Evolutionary conservation across 2,113 vertebrate species (phyloP).

Genomic region (Spea bombifrons): DNA sequence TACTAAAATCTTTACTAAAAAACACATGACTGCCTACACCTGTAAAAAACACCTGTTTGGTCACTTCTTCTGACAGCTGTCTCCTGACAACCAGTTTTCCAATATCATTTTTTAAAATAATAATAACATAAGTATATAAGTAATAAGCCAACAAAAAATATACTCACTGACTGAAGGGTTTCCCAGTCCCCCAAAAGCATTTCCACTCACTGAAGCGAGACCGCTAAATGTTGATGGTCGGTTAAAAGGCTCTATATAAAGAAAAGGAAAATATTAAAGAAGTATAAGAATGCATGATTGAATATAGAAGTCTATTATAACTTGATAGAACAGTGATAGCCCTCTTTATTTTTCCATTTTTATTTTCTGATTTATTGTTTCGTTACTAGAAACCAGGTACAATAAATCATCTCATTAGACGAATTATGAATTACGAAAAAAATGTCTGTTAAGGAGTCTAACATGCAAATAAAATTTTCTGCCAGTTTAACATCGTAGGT

Average conservation of each 20-base stretch:
- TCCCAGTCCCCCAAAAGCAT: constrained; percentile 93
- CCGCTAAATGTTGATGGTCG: constrained; percentile 85
- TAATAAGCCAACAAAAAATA: constrained; percentile 33
- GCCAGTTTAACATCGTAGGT: no score
- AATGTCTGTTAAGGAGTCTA: no score
- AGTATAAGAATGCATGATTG: no score
- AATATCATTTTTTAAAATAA: neutral
- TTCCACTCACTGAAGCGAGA: constrained; percentile 85
- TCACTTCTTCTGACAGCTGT: neutral
- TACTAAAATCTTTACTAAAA: neutral
- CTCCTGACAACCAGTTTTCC: neutral
- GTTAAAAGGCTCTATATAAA: constrained; percentile 82
- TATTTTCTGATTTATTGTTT: no score
- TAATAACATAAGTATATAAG: neutral
- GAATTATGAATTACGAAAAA: no score
- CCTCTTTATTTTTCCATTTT: no score
- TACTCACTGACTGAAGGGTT: constrained; percentile 97
- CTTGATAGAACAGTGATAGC: no score
- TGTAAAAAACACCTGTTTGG: neutral
- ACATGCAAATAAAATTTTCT: no score
- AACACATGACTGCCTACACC: neutral
- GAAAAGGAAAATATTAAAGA: constrained; percentile 26
- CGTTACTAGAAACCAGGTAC: no score
- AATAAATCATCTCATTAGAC: no score
- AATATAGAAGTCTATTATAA: no score